These are phyloP conservation scores for Diplolepis rosae DNA, from an alignment of 2,888 invertebrate species.

Conservation along the genomic window DNA sequence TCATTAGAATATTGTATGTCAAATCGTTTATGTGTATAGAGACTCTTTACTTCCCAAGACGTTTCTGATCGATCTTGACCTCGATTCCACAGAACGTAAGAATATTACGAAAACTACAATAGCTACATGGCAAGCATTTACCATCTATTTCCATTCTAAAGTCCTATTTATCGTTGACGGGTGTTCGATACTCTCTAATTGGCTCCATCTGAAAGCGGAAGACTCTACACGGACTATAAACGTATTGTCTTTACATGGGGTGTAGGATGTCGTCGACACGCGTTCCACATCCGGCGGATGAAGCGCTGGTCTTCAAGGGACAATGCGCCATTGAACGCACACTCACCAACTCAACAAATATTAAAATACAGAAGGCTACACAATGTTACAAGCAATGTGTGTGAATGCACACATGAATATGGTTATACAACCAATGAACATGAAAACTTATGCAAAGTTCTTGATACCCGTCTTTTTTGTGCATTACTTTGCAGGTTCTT, in stretches of 20 bases:
- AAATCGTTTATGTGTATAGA: no score
- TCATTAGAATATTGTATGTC: no score
- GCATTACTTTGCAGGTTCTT: conserved; percentile 13
- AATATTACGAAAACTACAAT: background rate
- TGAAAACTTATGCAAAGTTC: conserved; percentile 7
- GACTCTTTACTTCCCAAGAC: background rate
- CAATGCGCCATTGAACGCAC: conserved; percentile 36
- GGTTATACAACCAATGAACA: background rate
- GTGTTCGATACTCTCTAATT: conserved; percentile 18
- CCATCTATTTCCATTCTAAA: background rate
- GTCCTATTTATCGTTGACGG: background rate
- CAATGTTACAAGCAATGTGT: background rate
- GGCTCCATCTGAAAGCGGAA: conserved; percentile 4
- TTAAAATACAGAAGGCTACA: conserved; percentile 18
- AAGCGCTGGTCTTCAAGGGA: conserved; percentile 49
- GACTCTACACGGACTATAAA: conserved; percentile 1
- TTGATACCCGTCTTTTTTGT: conserved; percentile 24
- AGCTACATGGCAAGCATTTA: conserved; percentile 18
- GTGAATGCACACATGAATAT: conserved; percentile 4
- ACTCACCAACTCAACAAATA: background rate
- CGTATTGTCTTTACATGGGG: conserved; percentile 44
- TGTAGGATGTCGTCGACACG: conserved; percentile 58
- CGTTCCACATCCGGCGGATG: conserved; percentile 62
- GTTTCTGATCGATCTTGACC: conserved; percentile 39
- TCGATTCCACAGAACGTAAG: conserved; percentile 32